phyloP scores from a whole-genome alignment of 2,113 vertebrate genomes.

The Telmatochromis sp. region DNA sequence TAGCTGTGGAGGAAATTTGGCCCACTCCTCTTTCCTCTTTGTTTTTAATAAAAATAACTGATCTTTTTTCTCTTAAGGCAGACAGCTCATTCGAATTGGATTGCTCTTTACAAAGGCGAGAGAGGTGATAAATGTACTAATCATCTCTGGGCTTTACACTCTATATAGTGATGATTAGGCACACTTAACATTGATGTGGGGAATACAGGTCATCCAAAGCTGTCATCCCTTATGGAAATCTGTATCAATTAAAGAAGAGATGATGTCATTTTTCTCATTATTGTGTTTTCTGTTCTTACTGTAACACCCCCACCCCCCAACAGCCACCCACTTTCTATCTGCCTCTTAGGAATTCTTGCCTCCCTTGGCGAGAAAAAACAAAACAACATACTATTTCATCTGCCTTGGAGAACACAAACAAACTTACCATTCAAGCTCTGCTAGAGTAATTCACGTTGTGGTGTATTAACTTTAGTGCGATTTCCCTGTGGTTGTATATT shows the following conservation, averaged over 20 bases:
- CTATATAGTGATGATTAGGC: background rate
- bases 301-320: background rate
- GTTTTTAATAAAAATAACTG: background rate
- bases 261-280: background rate
- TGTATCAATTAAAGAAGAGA: background rate
- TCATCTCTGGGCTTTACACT: background rate
- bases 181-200: background rate
- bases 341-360: background rate
- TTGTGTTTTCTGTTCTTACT: background rate
- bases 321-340: background rate
- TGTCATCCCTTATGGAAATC: background rate
- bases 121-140: background rate
- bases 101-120: background rate
- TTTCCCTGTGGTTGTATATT: background rate
- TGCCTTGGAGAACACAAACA: conserved; percentile 15
- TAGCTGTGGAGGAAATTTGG: background rate
- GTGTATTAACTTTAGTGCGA: background rate
- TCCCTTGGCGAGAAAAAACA: conserved; percentile 23
- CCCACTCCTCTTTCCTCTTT: background rate
- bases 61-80: background rate
- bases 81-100: background rate
- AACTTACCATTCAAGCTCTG: background rate
- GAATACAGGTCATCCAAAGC: background rate
- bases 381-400: background rate
- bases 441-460: background rate